Percentiles rank a stretch among this genome's conserved stretches.
Conservation (phyloP, 2,888 invertebrate genomes). For the Tridacna crocea region DNA sequence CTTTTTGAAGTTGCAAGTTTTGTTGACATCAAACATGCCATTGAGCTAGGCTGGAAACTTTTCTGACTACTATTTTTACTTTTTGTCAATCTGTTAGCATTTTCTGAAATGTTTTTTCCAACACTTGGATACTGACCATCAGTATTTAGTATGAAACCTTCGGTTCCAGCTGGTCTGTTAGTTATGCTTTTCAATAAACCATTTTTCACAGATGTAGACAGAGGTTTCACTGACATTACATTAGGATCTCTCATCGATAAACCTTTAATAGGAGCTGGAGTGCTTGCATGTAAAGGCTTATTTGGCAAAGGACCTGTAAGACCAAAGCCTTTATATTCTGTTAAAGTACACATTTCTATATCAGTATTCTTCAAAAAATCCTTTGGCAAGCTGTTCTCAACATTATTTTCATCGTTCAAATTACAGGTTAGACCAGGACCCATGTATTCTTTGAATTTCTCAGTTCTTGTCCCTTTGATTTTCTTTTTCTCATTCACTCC, state of each 20-base stretch:
- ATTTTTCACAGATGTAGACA: neutral
- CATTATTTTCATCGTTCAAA: conserved; percentile 24
- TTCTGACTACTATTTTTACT: neutral
- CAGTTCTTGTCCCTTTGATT: conserved; percentile 39
- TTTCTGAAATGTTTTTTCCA: neutral
- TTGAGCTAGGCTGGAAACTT: neutral
- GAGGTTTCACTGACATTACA: neutral
- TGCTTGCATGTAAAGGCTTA: conserved; percentile 37
- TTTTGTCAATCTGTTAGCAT: neutral
- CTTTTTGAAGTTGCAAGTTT: neutral
- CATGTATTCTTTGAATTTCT: conserved; percentile 59
- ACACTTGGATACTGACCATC: conserved; percentile 2
- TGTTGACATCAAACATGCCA: neutral
- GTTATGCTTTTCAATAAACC: conserved; percentile 30
- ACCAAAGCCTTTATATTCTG: conserved; percentile 58
- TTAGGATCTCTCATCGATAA: conserved; percentile 38
- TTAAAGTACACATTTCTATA: conserved; percentile 49
- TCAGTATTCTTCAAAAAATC: conserved; percentile 44
- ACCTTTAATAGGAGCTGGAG: conserved; percentile 37
- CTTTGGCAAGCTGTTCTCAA: conserved; percentile 1
- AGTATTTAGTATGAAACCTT: conserved; percentile 36
- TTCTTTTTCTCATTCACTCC: conserved; percentile 16
- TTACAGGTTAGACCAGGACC: conserved; percentile 56
- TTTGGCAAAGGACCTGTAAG: conserved; percentile 56
- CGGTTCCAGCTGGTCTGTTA: conserved; percentile 45